These are phyloP conservation scores for Nothoprocta perdicaria DNA, from an alignment of 2,113 vertebrate genomes.

Conservation along the genomic window DNA sequence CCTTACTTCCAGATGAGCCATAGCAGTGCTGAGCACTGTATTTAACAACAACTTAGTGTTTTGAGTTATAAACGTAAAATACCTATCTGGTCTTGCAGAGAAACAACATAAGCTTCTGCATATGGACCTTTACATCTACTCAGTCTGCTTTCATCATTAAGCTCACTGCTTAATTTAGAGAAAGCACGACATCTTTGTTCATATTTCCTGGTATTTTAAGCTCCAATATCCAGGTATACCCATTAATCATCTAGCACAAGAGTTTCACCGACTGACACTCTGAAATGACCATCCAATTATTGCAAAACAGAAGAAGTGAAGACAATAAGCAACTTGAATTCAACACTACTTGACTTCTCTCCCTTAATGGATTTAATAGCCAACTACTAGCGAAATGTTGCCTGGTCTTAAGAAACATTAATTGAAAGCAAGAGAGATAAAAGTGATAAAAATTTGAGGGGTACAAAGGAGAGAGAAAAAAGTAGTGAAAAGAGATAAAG, in stretches of 20 bases:
- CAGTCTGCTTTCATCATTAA: neutral
- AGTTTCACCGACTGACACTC: neutral
- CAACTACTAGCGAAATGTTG: neutral
- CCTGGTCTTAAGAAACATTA: neutral
- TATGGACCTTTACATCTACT: neutral
- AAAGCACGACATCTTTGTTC: neutral
- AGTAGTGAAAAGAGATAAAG: neutral
- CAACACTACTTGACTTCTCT: neutral
- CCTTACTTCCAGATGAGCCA: neutral
- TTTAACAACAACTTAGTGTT: neutral
- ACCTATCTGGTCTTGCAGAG: neutral
- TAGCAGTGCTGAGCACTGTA: neutral
- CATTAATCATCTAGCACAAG: neutral
- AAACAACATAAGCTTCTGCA: neutral
- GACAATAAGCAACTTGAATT: neutral
- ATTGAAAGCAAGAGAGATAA: neutral
- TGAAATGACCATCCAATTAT: neutral
- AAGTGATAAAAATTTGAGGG: neutral
- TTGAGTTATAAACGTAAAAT: neutral
- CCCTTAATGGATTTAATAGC: neutral
- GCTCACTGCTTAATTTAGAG: neutral
- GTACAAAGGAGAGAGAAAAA: neutral
- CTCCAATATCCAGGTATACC: neutral
- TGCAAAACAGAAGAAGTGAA: neutral
- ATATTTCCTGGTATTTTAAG: neutral